Evolutionary conservation across 2,113 vertebrate genomes (phyloP).

Genomic region (Notothenia coriiceps): DNA sequence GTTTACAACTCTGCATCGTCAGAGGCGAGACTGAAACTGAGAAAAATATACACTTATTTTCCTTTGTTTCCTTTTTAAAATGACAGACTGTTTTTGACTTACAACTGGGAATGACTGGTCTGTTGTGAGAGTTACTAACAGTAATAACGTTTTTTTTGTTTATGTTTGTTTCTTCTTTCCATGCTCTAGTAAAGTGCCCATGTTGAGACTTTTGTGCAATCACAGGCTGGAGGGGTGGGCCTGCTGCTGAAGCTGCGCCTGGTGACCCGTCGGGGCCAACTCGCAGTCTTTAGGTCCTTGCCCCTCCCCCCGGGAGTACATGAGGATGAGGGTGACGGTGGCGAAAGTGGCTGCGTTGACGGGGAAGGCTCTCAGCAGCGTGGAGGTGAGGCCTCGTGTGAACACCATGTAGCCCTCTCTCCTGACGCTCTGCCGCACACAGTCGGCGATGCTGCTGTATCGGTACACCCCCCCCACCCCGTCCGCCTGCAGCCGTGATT

Average conservation of each 20-base stretch:
- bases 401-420: conserved; percentile 94
- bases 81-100: conserved; percentile 19
- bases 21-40: conserved; percentile 16
- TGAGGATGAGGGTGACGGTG: conserved; percentile 93
- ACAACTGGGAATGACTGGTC: conserved; percentile 52
- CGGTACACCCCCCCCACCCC: conserved; percentile 88
- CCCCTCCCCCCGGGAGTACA: conserved; percentile 85
- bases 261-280: conserved; percentile 57
- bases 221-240: conserved; percentile 89
- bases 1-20: conserved; percentile 2
- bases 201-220: conserved; percentile 43
- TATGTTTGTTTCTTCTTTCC: neutral
- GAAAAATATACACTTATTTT: neutral
- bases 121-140: neutral
- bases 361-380: conserved; percentile 94
- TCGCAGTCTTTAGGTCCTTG: conserved; percentile 84
- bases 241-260: conserved; percentile 81
- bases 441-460: conserved; percentile 92
- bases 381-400: conserved; percentile 94
- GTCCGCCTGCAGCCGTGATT: conserved; percentile 95
- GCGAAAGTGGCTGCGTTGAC: conserved; percentile 97
- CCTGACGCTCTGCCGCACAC: conserved; percentile 88
- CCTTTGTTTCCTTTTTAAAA: neutral
- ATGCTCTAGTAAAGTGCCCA: conserved; percentile 61
- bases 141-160: neutral